phyloP scores from a whole-genome alignment of 2,888 invertebrate genomes.

The Anarsia innoxiella region DNA sequence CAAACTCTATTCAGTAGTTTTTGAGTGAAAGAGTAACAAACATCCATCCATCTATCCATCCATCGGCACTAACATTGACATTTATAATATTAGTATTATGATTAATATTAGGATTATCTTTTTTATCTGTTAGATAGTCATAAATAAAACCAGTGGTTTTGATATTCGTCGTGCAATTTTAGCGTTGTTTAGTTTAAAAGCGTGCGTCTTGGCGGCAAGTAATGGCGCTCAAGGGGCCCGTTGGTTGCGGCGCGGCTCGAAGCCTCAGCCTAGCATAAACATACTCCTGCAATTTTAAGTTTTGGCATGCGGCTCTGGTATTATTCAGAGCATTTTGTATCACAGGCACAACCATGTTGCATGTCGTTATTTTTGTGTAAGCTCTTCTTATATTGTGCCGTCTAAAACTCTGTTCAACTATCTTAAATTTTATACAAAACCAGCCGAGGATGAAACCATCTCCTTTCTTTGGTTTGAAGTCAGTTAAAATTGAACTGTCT shows the following conservation, averaged over 20 bases:
- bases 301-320: conserved; percentile 43
- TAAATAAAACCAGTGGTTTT: conserved; percentile 15
- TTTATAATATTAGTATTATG: too few relatives aligned
- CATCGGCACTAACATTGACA: background rate
- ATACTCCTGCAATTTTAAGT: conserved; percentile 49
- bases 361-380: conserved; percentile 16
- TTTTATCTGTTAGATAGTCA: background rate
- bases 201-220: conserved; percentile 37
- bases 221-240: conserved; percentile 44
- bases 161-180: conserved; percentile 42
- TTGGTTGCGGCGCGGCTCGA: conserved; percentile 28
- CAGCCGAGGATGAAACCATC: too few relatives aligned
- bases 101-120: background rate
- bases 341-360: conserved; percentile 28
- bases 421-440: too few relatives aligned
- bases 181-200: conserved; percentile 54
- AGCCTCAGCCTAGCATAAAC: conserved; percentile 31
- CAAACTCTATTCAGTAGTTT: background rate
- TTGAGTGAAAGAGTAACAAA: background rate
- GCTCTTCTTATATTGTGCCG: too few relatives aligned
- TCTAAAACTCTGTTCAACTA: too few relatives aligned
- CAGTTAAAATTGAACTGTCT: too few relatives aligned
- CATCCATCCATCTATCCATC: background rate
- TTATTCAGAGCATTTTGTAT: conserved; percentile 47
- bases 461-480: too few relatives aligned